These are phyloP conservation scores for Rhopalosiphum nymphaeae DNA, from an alignment of 2,888 invertebrate genomes.

Conservation along the genomic window DNA sequence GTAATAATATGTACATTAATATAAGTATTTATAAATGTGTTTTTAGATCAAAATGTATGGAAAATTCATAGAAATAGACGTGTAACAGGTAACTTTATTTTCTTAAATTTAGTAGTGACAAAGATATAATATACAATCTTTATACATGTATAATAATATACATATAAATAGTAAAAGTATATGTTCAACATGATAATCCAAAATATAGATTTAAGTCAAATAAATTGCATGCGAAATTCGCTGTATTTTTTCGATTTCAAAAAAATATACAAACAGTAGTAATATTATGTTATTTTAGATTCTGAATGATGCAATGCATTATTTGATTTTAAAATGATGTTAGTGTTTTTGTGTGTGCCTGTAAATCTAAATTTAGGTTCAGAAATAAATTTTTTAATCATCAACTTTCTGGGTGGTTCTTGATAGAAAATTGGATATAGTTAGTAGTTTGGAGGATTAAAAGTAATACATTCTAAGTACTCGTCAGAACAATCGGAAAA, in stretches of 20 bases:
- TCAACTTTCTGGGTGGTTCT: background rate
- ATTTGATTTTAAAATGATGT: background rate
- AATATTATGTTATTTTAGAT: background rate
- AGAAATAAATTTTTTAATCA: background rate
- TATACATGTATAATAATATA: background rate
- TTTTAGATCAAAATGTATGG: background rate
- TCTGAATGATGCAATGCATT: background rate
- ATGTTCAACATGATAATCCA: background rate
- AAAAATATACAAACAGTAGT: background rate
- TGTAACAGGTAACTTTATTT: background rate
- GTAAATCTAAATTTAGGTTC: background rate
- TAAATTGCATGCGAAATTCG: background rate
- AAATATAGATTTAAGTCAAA: background rate
- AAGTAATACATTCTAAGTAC: background rate
- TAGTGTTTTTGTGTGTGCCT: background rate
- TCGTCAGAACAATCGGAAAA: background rate
- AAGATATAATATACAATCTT: background rate
- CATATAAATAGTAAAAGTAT: background rate
- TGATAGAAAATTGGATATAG: background rate
- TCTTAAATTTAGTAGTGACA: background rate
- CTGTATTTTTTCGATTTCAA: background rate
- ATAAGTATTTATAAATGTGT: background rate
- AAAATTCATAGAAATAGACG: background rate
- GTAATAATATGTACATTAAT: background rate
- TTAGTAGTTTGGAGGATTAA: background rate